A percentile compares a stretch with the other conserved stretches of the same genome.
These are phyloP conservation scores for Takifugu rubripes DNA, from an alignment of 2,797 vertebrate species.

Conservation along the genomic window DNA sequence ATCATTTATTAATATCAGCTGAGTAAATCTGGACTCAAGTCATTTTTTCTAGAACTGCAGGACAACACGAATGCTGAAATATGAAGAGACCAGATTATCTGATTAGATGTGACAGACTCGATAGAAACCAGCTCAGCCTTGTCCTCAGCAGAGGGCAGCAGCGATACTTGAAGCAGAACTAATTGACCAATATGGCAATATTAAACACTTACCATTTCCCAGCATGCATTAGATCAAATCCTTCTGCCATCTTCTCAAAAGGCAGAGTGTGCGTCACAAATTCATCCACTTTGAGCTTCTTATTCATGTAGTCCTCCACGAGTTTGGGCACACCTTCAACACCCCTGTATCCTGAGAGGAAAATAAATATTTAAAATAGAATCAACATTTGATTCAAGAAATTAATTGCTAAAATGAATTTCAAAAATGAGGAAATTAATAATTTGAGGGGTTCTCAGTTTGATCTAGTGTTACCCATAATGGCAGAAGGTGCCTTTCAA, in stretches of 20 bases:
- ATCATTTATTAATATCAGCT: conserved; percentile 44
- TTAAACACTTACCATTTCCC: conserved; percentile 67
- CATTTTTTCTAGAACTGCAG: conserved; percentile 34
- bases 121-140: background rate
- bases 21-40: conserved; percentile 6
- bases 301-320: conserved; percentile 87
- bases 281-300: conserved; percentile 89
- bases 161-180: background rate
- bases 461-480: too few species aligned
- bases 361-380: background rate
- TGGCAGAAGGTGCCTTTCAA: too few species aligned
- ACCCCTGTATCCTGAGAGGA: conserved; percentile 85
- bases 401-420: too few species aligned
- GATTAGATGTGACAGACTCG: background rate
- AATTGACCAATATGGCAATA: conserved; percentile 5
- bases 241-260: conserved; percentile 83
- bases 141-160: conserved; percentile 36
- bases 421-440: too few species aligned
- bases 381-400: too few species aligned
- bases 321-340: conserved; percentile 85
- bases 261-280: conserved; percentile 85
- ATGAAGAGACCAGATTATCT: background rate
- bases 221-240: conserved; percentile 86
- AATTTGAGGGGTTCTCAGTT: too few species aligned
- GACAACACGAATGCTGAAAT: conserved; percentile 45